These are phyloP conservation scores for Forbesichthys papilliferus DNA, from an alignment of 2,113 vertebrate species.

Conservation along the genomic window DNA sequence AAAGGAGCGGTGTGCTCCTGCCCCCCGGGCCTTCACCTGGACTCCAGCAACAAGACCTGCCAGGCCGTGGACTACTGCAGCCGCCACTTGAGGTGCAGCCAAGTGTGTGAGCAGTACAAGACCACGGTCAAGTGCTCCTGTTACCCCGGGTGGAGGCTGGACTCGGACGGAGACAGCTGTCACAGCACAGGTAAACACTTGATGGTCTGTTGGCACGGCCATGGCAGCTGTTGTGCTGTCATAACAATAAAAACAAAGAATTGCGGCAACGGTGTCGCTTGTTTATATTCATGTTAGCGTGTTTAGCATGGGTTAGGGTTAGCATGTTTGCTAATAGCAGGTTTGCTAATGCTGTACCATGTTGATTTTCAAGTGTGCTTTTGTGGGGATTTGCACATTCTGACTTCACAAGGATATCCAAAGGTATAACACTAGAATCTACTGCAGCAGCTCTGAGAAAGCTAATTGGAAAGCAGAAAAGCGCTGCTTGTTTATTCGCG, in stretches of 20 bases:
- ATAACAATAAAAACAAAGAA: not conserved
- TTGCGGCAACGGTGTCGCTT: too few relatives aligned
- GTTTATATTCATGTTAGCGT: too few relatives aligned
- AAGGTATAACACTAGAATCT: too few relatives aligned
- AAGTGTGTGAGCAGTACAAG: constrained; percentile 95
- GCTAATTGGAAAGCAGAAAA: too few relatives aligned
- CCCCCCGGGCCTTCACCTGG: constrained; percentile 85
- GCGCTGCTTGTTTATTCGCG: not conserved
- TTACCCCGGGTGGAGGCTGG: constrained; percentile 91
- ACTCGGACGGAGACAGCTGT: constrained; percentile 88
- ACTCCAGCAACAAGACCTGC: constrained; percentile 89
- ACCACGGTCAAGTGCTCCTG: constrained; percentile 95
- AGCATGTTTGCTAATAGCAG: too few relatives aligned
- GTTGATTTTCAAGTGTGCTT: too few relatives aligned
- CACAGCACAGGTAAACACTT: constrained; percentile 83
- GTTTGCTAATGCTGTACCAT: too few relatives aligned
- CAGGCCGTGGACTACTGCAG: constrained; percentile 91
- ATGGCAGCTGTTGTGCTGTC: not conserved
- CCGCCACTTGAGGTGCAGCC: constrained; percentile 90
- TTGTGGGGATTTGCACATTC: too few relatives aligned
- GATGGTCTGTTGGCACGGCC: not conserved
- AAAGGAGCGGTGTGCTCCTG: constrained; percentile 91
- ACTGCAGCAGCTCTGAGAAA: too few relatives aligned
- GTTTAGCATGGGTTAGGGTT: too few relatives aligned
- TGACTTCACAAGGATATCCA: too few relatives aligned